Base-by-base conservation (phyloP, 2,113 vertebrate genomes). In the Nanorana parkeri region DNA sequence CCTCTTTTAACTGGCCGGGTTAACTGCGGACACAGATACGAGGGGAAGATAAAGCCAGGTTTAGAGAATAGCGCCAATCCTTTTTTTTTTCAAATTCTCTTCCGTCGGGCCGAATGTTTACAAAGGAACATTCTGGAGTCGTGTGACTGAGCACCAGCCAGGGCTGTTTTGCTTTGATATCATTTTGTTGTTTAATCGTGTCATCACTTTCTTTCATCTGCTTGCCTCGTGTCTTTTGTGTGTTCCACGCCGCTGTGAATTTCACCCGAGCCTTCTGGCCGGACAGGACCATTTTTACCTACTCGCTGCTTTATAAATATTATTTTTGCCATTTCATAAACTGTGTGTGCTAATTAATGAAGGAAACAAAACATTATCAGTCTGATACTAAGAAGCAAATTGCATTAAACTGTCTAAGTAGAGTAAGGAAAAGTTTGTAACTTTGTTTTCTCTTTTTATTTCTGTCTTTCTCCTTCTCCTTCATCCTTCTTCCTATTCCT, bases 201-300 rank as follows among this genome's bases (percentile, higher is more conserved):
- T 82, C 79, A 81, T 81, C 79, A 81, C 36, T 81, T 81, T 73
- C 79, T 81, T 81, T 81, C 68, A 81, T 81, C 79, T 64, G 79
- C 19, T 65, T 41, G 2, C 58, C 8, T 17, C 17, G 61, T 55
- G 58, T 69, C 29, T 28, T 21, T 24, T 54, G 51, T 81, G 72
- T 81, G 68, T 73, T 26, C 60, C n/a, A 29, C 79, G 29, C 60
- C n/a, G 17, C 79, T 54, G 68, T 73, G 68, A 65, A 81, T 73
- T 81, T 63, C 51, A 21, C 65, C 63, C 65, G 78, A 80, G 55
- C 78, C 78, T 80, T 17, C 32, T 23, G 13, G n/a, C 24, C 68
- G 55, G 41, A 73, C 20, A 13, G 79, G 61, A 73, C 67, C 36
- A 17, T 73, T 73, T 54, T 73, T 54, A 73, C 41, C 68, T 10